Percentiles rank a stretch among this genome's conserved stretches.
phyloP scores from a whole-genome alignment of 2,888 invertebrate species.

The Seira ritae region DNA sequence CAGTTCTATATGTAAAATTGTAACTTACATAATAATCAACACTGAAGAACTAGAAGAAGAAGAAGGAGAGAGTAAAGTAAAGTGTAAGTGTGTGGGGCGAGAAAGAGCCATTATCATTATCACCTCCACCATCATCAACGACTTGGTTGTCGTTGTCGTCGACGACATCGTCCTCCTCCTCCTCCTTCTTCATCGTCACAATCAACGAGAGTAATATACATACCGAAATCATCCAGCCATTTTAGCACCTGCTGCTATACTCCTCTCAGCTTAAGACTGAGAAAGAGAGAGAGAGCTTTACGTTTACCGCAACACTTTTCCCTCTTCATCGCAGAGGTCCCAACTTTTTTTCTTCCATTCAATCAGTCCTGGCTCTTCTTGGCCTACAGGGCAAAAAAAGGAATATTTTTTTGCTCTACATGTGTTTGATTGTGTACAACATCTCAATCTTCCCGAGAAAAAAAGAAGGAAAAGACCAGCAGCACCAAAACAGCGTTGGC shows the following conservation, averaged over 20 bases:
- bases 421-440: conserved; percentile 54
- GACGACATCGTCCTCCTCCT: conserved; percentile 32
- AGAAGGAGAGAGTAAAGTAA: conserved; percentile 21
- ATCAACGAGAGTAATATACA: too few species aligned
- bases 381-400: conserved; percentile 46
- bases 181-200: conserved; percentile 28
- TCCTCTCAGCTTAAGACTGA: too few species aligned
- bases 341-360: conserved; percentile 22
- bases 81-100: background rate
- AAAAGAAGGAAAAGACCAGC: background rate
- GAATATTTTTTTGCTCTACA: conserved; percentile 42
- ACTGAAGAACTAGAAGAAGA: too few species aligned
- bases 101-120: conserved; percentile 46
- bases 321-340: background rate
- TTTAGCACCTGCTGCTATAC: conserved; percentile 56
- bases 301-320: too few species aligned
- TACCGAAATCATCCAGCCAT: too few species aligned
- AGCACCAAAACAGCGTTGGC: background rate
- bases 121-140: conserved; percentile 30
- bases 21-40: too few species aligned
- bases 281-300: background rate
- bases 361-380: background rate
- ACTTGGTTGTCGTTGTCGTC: conserved; percentile 36
- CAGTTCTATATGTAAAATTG: too few species aligned
- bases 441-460: conserved; percentile 43